phyloP scores from a whole-genome alignment of 2,113 vertebrate species.

The Lampris megalopsis region DNA sequence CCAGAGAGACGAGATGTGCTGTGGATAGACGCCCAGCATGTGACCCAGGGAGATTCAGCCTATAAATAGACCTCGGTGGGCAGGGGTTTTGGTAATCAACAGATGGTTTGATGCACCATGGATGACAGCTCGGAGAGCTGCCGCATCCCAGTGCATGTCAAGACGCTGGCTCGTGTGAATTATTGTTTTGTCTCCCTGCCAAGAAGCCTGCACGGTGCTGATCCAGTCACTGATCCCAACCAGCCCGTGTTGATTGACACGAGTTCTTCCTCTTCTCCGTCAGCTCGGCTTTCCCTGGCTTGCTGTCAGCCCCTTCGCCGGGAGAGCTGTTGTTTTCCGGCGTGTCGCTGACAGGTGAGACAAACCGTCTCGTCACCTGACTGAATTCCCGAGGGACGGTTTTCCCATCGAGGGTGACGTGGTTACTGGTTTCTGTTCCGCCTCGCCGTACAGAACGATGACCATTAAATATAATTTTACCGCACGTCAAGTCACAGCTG shows the following conservation, averaged over 20 bases:
- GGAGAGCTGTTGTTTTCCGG: slow-evolving; percentile 36
- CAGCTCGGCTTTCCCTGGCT: slow-evolving; percentile 29
- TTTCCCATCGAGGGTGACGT: slow-evolving; percentile 20
- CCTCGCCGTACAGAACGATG: slow-evolving; percentile 32
- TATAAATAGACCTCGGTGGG: slow-evolving; percentile 46
- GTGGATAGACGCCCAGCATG: slow-evolving; percentile 15
- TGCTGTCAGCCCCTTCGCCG: slow-evolving; percentile 47
- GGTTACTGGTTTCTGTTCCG: slow-evolving; percentile 44
- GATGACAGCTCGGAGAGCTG: slow-evolving; percentile 80
- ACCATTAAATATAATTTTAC: background rate
- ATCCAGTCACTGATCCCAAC: slow-evolving; percentile 54
- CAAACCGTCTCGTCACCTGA: slow-evolving; percentile 44
- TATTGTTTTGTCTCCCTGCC: slow-evolving; percentile 57
- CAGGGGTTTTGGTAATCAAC: slow-evolving; percentile 61
- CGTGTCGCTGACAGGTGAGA: slow-evolving; percentile 66
- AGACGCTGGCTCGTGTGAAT: slow-evolving; percentile 67
- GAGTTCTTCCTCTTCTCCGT: slow-evolving; percentile 54
- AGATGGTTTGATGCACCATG: slow-evolving; percentile 77
- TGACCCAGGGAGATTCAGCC: slow-evolving; percentile 43
- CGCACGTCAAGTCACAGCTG: background rate
- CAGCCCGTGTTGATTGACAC: slow-evolving; percentile 63
- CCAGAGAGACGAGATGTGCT: background rate
- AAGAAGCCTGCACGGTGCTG: slow-evolving; percentile 48
- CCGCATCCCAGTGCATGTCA: slow-evolving; percentile 71
- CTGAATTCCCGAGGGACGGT: slow-evolving; percentile 42